A percentile compares a stretch with the other conserved stretches of the same genome.
These are phyloP conservation scores for Agrilus mali DNA, from an alignment of 2,888 invertebrate species.

Conservation along the genomic window DNA sequence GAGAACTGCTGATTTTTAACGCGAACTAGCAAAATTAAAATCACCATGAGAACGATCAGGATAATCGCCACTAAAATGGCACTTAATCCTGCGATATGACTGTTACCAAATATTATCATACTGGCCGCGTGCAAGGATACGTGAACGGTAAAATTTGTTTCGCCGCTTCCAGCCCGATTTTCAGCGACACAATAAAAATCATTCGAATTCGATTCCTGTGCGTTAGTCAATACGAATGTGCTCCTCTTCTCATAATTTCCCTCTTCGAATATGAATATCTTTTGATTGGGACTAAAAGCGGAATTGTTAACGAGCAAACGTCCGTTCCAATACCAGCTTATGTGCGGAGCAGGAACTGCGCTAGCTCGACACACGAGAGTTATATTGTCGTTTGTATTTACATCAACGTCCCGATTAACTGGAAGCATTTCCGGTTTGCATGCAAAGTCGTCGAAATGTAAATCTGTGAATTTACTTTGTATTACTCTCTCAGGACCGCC, in stretches of 20 bases:
- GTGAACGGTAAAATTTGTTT: conserved; percentile 80
- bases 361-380: conserved; percentile 72
- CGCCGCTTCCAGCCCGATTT: conserved; percentile 76
- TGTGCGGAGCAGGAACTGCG: conserved; percentile 65
- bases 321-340: conserved; percentile 84
- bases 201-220: conserved; percentile 69
- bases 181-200: conserved; percentile 85
- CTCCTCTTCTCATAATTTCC: conserved; percentile 67
- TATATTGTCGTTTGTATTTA: conserved; percentile 71
- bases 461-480: conserved; percentile 61
- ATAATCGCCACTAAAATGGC: conserved; percentile 70
- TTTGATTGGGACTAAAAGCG: conserved; percentile 65
- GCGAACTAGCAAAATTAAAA: conserved; percentile 61
- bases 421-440: conserved; percentile 72
- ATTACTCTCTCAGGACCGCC: conserved; percentile 57
- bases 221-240: conserved; percentile 64
- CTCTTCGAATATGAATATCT: conserved; percentile 62
- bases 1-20: conserved; percentile 59
- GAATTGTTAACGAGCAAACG: conserved; percentile 64
- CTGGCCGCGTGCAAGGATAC: conserved; percentile 67
- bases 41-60: conserved; percentile 57
- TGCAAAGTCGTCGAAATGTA: conserved; percentile 72
- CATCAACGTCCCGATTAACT: conserved; percentile 63
- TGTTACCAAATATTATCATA: conserved; percentile 68
- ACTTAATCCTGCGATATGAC: conserved; percentile 75